A percentile compares a stretch with the other conserved stretches of the same genome.
phyloP scores from a whole-genome alignment of 2,888 invertebrate genomes.

The Ctenicera cuprea region DNA sequence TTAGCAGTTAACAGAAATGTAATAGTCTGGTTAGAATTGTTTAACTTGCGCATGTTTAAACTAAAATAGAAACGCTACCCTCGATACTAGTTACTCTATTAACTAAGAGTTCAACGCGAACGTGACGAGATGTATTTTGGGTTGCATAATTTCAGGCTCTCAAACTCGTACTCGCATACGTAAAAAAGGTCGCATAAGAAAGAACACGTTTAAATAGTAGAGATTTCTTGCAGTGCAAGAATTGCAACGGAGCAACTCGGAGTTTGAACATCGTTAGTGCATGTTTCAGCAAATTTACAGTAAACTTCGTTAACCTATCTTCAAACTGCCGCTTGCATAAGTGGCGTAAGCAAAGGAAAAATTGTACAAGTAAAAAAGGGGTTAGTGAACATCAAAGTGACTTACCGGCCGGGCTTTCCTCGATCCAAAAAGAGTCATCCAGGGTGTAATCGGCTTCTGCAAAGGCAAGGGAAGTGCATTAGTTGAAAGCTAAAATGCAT shows the following conservation, averaged over 20 bases:
- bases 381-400: conserved; percentile 61
- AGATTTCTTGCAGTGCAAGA: background rate
- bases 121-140: no score
- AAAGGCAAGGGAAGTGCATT: conserved; percentile 72
- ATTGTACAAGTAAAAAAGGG: conserved; percentile 32
- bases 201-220: no score
- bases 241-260: background rate
- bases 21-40: no score
- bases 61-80: no score
- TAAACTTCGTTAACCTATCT: conserved; percentile 32
- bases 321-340: conserved; percentile 26
- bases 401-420: conserved; percentile 94
- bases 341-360: conserved; percentile 28
- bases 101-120: no score
- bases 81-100: no score
- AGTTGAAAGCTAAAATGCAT: conserved; percentile 45
- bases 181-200: no score
- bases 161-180: no score
- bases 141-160: no score
- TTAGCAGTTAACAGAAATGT: no score
- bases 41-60: no score
- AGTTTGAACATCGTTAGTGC: conserved; percentile 32
- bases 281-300: conserved; percentile 25
- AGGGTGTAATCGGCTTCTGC: conserved; percentile 94
- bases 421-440: conserved; percentile 95